phyloP scores from a whole-genome alignment of 37 sponge, comb jelly and placozoan species.

The Ephydatia muelleri region DNA sequence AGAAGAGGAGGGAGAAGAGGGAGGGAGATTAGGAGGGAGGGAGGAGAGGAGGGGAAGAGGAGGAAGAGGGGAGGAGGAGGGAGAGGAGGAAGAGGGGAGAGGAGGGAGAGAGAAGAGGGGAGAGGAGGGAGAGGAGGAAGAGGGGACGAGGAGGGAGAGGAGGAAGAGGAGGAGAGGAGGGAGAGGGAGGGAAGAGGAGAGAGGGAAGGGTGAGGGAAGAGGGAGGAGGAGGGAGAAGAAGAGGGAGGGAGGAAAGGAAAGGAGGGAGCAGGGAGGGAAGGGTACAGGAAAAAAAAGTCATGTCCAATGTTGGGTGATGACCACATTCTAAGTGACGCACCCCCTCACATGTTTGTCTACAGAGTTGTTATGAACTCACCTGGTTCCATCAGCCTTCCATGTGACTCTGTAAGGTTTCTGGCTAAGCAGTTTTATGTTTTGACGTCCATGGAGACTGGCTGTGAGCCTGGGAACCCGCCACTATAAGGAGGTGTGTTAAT shows the following conservation, averaged over 20 bases:
- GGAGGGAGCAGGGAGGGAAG: not conserved
- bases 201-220: not conserved
- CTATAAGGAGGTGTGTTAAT: not conserved
- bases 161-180: not conserved
- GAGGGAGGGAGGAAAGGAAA: not conserved
- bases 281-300: not conserved
- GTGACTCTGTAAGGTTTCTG: constrained; percentile 88
- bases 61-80: not conserved
- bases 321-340: not conserved
- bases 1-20: constrained; percentile 9
- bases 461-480: constrained; percentile 90
- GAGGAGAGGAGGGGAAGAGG: not conserved
- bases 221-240: not conserved
- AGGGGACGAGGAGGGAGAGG: not conserved
- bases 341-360: not conserved
- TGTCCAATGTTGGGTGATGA: not conserved
- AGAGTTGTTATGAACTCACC: constrained; percentile 51
- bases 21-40: not conserved
- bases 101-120: too few relatives aligned
- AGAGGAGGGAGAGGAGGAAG: not conserved
- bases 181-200: not conserved
- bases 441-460: constrained; percentile 94
- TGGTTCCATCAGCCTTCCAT: constrained; percentile 98
- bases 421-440: constrained; percentile 62
- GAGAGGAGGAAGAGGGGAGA: not conserved